Base-by-base conservation (phyloP, 2,888 invertebrate species). In the Thymelicus acteon region DNA sequence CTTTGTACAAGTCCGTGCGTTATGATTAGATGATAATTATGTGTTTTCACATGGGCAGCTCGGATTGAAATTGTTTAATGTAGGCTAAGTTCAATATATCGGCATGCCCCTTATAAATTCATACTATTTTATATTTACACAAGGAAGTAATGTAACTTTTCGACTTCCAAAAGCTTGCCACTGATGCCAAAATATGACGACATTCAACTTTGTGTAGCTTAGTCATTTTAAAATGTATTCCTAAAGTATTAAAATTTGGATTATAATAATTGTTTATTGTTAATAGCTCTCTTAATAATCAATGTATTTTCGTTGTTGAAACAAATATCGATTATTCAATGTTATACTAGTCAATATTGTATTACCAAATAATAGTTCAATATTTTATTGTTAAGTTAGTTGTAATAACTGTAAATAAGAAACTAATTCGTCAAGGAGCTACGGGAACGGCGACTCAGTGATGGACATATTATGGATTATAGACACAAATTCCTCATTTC, bases 261-360 rank as follows among this genome's bases (percentile, higher is more conserved):
- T 57, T 57, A 57, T 57, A 54, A 54, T 54, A 47, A 61, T 48
- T 39, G 49, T 64, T 37, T 63, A 5, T 49, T 39, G 19, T 37
- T 54, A n/a, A 6, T 64, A 63, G 6, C 37, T 37, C 37, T 37
- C 39, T 12, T 64, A 64, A 54, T 64, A 54, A 24, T 15, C 64
- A 12, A 19, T 54, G 64, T 19, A 19, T 54, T 65, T 54, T 54
- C 10, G 52, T 63, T 64, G 52, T 64, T 40, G 40, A 40, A 54
- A 48, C 37, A 48, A 49, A 47, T 52, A 52, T 52, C 37, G 47
- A 63, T 69, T 19, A 65, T 62, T 72, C 67, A 67, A 67, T 64
- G 64, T 70, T 73, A 73, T 75, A 72, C 78, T 78, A 78, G 78
- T 78, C 78, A 78, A 71, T 74, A 57, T 57, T 62, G 57, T 62